These are phyloP conservation scores for Mareca strepera DNA, from an alignment of 2,797 vertebrate genomes.

Conservation along the genomic window DNA sequence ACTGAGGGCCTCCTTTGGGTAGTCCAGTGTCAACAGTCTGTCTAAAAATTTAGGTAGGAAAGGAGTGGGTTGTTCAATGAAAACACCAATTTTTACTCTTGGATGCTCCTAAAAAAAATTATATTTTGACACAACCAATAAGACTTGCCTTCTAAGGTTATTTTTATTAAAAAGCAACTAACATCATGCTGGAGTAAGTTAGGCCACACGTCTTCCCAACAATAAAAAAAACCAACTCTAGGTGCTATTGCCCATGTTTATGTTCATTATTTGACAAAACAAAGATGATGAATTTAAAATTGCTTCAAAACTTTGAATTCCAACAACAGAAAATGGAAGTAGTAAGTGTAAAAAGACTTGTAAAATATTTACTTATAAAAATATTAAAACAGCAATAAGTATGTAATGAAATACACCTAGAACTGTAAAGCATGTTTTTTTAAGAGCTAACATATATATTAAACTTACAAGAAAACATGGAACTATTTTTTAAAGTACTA, in stretches of 20 bases:
- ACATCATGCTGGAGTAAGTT: background rate
- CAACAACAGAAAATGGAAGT: background rate
- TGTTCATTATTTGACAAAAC: background rate
- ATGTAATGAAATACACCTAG: background rate
- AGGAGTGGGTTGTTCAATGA: conserved; percentile 96
- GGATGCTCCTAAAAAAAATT: conserved; percentile 86
- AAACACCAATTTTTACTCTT: conserved; percentile 89
- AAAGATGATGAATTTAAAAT: background rate
- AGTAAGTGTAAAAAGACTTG: background rate
- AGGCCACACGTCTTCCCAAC: background rate
- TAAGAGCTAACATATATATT: background rate
- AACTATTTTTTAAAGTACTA: background rate
- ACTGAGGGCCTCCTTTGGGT: conserved; percentile 89
- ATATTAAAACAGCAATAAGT: background rate
- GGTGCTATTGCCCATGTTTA: background rate
- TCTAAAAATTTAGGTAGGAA: conserved; percentile 94
- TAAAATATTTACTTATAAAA: background rate
- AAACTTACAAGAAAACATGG: background rate
- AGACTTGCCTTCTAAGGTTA: conserved; percentile 26
- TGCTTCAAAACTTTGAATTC: background rate
- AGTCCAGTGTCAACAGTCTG: conserved; percentile 87
- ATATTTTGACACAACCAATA: conserved; percentile 33
- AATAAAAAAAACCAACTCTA: background rate
- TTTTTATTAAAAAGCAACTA: background rate
- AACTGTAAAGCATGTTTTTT: background rate